Evolutionary conservation across 1,140 invertebrate species (phyloP).

Genomic region (Rhagoletis zephyria): DNA sequence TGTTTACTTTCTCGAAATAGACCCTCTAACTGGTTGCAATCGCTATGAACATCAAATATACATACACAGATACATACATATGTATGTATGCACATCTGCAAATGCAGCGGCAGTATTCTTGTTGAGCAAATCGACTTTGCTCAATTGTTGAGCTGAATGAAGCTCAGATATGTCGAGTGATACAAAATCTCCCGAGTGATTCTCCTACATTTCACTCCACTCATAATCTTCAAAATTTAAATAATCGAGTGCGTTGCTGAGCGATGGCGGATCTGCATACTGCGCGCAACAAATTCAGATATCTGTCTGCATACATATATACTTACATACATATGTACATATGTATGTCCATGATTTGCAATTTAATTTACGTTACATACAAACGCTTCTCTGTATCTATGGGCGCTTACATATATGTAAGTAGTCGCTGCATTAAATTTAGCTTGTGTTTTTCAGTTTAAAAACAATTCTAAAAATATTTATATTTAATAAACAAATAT

Average conservation of each 20-base stretch:
- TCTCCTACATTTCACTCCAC: neutral
- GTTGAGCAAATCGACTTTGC: too few relatives aligned
- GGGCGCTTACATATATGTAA: neutral
- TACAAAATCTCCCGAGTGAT: neutral
- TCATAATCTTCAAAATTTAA: neutral
- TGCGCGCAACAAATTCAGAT: too few relatives aligned
- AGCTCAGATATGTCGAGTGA: too few relatives aligned
- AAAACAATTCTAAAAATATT: slow-evolving; percentile 33
- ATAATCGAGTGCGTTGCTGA: neutral
- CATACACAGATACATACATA: too few relatives aligned
- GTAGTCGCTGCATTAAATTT: neutral
- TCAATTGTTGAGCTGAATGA: too few relatives aligned
- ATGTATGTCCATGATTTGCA: neutral
- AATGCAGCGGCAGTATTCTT: neutral
- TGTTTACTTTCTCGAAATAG: slow-evolving; percentile 50
- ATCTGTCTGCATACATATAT: neutral
- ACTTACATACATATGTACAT: neutral
- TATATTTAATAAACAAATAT: slow-evolving; percentile 16
- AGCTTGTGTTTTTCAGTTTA: neutral
- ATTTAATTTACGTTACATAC: neutral
- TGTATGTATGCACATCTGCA: too few relatives aligned
- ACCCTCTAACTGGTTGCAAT: neutral
- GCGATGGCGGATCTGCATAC: neutral
- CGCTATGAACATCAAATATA: neutral
- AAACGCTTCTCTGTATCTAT: neutral